Percentiles rank a stretch among this genome's conserved stretches.
Conservation (phyloP, 2,113 vertebrate species). For the Riparia riparia region DNA sequence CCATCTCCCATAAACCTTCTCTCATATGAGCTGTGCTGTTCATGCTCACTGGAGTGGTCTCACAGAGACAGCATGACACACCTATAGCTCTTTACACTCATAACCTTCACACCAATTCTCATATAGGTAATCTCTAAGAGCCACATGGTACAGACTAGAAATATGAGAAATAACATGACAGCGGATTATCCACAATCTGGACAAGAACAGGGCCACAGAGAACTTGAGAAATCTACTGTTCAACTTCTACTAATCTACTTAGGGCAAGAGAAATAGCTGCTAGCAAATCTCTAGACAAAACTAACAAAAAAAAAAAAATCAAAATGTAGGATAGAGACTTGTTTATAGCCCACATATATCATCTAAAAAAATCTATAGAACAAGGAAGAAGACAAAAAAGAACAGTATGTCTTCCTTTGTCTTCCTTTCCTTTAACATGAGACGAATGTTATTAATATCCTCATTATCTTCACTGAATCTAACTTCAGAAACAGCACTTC, state of each 20-base stretch:
- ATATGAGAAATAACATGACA: neutral
- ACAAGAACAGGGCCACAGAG: neutral
- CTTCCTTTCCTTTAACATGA: neutral
- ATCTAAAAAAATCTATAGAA: neutral
- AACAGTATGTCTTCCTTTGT: neutral
- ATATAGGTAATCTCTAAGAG: neutral
- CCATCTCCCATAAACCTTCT: neutral
- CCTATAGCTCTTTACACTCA: neutral
- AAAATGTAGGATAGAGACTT: neutral
- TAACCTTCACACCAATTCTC: neutral
- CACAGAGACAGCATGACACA: neutral
- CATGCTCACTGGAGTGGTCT: neutral
- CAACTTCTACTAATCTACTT: neutral
- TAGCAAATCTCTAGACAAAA: neutral
- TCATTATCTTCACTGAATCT: neutral
- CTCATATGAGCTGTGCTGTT: neutral
- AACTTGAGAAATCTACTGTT: neutral
- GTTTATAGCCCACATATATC: neutral
- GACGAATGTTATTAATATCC: neutral
- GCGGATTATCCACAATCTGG: neutral
- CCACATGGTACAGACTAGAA: neutral
- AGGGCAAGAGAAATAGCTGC: neutral
- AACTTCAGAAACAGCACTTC: conserved; percentile 7
- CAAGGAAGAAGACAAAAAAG: neutral
- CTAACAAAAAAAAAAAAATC: neutral